Evolutionary conservation across 2,888 invertebrate genomes (phyloP), one percentile per base, ranked within the genome.

Genomic region (Seira ritae): DNA sequence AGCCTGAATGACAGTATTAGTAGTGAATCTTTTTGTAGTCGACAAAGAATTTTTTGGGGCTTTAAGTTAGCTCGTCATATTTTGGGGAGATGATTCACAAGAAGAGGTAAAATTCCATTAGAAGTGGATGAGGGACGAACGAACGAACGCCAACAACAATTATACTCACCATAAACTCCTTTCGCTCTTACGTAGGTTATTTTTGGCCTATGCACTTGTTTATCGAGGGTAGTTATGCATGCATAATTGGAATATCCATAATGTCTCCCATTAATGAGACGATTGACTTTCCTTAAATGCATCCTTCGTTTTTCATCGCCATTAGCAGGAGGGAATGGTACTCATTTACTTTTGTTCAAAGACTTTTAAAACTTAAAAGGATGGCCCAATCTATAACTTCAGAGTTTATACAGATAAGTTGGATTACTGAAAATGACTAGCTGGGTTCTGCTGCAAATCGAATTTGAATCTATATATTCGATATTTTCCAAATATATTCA

Each of bases 1-100:
- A 55, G 68, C 74, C 74, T 80, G 73, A 80, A 31, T 50, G 62
- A 24, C n/a, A 19, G n/a, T n/a, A 62, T 1, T 62, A 8, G 17
- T 22, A n/a, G n/a, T n/a, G n/a, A n/a, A n/a, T n/a, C n/a, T n/a
- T n/a, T n/a, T n/a, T n/a, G n/a, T n/a, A n/a, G n/a, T n/a, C n/a
- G n/a, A n/a, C n/a, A n/a, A n/a, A 15, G 22, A 67, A 22, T 17
- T 20, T 24, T 8, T 3, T 4, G 17, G 67, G 22, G 15, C 10
- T 23, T 67, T 67, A 22, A 24, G 20, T 20, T 62, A 62, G 19
- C n/a, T 62, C 20, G 1, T 24, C 37, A 12, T 42, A 42, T 42
- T 70, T 46, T 20, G 19, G 69, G 69, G 10, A 37, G 37, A 46
- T 42, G 31, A 46, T 46, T 70, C 42, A n/a, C n/a, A 12, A 8